These are phyloP conservation scores for Rhizoglyphus robini DNA, from an alignment of 1,140 invertebrate genomes.

Conservation along the genomic window DNA sequence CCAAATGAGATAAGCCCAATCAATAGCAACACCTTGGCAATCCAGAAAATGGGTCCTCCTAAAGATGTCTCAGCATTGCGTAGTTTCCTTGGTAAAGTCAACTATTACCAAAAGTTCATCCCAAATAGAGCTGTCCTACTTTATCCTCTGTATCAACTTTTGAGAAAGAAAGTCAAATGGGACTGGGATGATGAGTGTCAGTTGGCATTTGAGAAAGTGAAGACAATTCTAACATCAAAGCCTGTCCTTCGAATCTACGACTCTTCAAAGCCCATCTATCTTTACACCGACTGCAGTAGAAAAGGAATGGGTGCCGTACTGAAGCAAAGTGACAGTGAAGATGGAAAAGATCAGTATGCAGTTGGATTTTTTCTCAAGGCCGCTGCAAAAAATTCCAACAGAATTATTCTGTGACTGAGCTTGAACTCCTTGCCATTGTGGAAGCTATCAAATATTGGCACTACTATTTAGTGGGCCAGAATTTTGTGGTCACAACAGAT, in stretches of 20 bases:
- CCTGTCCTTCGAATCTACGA: constrained; percentile 28
- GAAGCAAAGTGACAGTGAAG: constrained; percentile 38
- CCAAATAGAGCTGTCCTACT: constrained; percentile 28
- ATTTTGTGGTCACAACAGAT: constrained; percentile 37
- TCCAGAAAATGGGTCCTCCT: constrained; percentile 25
- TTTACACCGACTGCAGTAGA: constrained; percentile 16
- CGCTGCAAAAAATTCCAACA: constrained; percentile 36
- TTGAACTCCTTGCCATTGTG: constrained; percentile 39
- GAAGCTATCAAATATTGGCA: constrained; percentile 36
- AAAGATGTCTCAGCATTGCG: constrained; percentile 25
- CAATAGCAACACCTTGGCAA: constrained; percentile 13
- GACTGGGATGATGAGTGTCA: constrained; percentile 30
- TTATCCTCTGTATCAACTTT: constrained; percentile 31
- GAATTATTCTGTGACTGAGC: constrained; percentile 41
- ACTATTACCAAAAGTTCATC: constrained; percentile 32
- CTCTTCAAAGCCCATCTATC: not conserved
- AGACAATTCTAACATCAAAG: constrained; percentile 26
- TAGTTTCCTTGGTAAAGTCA: constrained; percentile 29
- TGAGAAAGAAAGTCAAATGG: constrained; percentile 33
- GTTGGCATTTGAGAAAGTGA: constrained; percentile 32
- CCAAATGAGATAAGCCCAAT: not conserved
- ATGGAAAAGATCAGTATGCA: constrained; percentile 31
- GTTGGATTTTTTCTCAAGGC: constrained; percentile 36
- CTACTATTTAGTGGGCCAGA: too few relatives aligned
- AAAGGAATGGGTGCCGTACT: too few relatives aligned